A percentile compares a stretch with the other conserved stretches of the same genome.
phyloP scores from a whole-genome alignment of 2,888 invertebrate genomes.

The Timema podura region DNA sequence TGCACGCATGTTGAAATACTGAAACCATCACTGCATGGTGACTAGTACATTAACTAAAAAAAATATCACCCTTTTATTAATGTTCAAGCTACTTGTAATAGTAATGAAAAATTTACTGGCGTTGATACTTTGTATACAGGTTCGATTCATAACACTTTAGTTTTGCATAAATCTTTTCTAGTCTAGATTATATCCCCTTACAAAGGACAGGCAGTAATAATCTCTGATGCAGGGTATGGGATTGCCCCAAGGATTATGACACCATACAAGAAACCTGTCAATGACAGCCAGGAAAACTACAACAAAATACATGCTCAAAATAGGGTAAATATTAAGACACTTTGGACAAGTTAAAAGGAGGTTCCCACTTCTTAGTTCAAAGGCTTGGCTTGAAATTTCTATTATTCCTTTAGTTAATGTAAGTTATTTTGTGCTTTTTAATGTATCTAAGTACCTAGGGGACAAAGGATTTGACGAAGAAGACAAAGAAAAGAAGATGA shows the following conservation, averaged over 20 bases:
- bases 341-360: conserved; percentile 3
- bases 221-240: background rate
- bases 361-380: background rate
- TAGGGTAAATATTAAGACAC: background rate
- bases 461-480: background rate
- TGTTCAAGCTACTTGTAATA: background rate
- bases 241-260: background rate
- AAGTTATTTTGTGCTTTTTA: background rate
- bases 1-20: background rate
- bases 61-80: background rate
- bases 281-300: background rate
- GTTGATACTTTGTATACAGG: conserved; percentile 6
- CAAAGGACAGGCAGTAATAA: background rate
- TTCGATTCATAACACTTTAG: background rate
- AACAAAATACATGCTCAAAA: background rate
- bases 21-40: background rate
- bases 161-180: background rate
- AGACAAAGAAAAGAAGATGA: background rate
- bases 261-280: background rate
- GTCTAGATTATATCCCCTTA: background rate
- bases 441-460: background rate
- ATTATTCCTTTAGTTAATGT: background rate
- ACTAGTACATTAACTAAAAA: background rate
- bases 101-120: background rate
- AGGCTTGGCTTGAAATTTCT: background rate